phyloP scores from a whole-genome alignment of 92 coral and sea anemone genomes.

The Epizoanthus rinbou region DNA sequence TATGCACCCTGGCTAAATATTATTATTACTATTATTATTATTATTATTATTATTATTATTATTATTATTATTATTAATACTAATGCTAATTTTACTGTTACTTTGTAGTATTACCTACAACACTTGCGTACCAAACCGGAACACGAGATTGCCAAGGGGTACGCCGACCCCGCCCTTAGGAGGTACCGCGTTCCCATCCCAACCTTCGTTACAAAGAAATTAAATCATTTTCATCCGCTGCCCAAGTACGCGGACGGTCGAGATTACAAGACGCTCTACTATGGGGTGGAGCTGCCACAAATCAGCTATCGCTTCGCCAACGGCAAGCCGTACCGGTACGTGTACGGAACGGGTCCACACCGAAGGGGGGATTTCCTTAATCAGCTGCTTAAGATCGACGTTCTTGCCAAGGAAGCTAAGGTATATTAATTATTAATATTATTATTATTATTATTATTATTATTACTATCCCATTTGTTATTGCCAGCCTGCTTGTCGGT shows the following conservation, averaged over 20 bases:
- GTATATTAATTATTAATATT: constrained; percentile 4
- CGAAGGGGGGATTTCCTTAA: constrained; percentile 88
- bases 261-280: constrained; percentile 77
- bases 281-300: constrained; percentile 85
- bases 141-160: constrained; percentile 87
- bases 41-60: no score
- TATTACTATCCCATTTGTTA: no score
- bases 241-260: constrained; percentile 75
- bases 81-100: neutral
- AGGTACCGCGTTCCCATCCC: constrained; percentile 87
- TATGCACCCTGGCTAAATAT: no score
- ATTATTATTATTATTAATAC: no score
- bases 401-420: constrained; percentile 84
- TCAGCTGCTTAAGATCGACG: constrained; percentile 86
- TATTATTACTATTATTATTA: no score
- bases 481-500: no score
- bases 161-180: constrained; percentile 88
- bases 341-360: constrained; percentile 83
- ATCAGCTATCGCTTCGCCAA: constrained; percentile 85
- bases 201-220: constrained; percentile 25
- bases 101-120: constrained; percentile 81
- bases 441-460: no score
- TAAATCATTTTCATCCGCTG: constrained; percentile 56
- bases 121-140: constrained; percentile 86
- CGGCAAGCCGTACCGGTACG: constrained; percentile 81